Percentiles rank a stretch among this genome's conserved stretches.
Evolutionary conservation across 1,140 invertebrate genomes (phyloP).

Genomic region (Augochlora pura): DNA sequence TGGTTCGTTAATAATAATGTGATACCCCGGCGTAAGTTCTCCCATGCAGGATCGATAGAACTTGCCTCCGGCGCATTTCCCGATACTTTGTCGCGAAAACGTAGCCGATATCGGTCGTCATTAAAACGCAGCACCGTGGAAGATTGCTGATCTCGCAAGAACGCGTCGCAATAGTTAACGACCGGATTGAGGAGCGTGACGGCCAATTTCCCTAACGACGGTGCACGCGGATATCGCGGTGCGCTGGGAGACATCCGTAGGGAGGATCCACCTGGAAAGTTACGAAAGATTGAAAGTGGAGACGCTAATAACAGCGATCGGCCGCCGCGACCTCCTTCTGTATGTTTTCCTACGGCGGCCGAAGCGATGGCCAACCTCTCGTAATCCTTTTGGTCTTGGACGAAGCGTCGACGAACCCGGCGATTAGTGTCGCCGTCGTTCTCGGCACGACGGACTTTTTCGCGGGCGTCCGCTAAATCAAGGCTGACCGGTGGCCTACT

Average conservation of each 20-base stretch:
- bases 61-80: too few relatives aligned
- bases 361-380: background rate
- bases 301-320: constrained; percentile 17
- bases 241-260: constrained; percentile 19
- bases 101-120: too few relatives aligned
- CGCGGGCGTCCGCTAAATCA: background rate
- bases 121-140: background rate
- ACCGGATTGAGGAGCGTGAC: constrained; percentile 1
- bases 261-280: constrained; percentile 15
- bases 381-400: background rate
- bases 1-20: too few relatives aligned
- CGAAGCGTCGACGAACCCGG: background rate
- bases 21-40: too few relatives aligned
- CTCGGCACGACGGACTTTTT: background rate
- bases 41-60: too few relatives aligned
- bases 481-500: constrained; percentile 4
- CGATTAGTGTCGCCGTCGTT: background rate
- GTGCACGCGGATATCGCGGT: background rate
- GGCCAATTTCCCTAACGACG: constrained; percentile 17
- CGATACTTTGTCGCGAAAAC: too few relatives aligned
- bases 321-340: constrained; percentile 5
- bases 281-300: constrained; percentile 22
- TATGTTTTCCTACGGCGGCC: too few relatives aligned
- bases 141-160: background rate
- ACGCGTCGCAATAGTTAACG: background rate